Conservation (phyloP, 2,113 vertebrate species). For the Paratilapia polleni region DNA sequence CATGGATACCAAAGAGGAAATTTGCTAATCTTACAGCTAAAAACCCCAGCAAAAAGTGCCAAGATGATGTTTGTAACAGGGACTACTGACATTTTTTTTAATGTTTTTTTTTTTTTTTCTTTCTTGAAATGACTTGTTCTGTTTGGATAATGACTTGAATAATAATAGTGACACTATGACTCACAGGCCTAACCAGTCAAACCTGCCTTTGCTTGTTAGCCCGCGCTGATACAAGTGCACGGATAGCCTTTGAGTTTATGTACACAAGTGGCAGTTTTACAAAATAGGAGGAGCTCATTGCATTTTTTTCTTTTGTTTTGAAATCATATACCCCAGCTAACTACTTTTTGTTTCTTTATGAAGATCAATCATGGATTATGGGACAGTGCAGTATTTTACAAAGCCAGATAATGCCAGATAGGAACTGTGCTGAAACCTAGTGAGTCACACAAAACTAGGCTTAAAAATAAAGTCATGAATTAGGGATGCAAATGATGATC, state of each 20-base stretch:
- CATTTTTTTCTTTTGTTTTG: neutral
- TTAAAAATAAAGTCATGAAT: neutral
- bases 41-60: conserved; percentile 31
- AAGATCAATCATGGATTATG: neutral
- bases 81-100: neutral
- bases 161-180: conserved; percentile 29
- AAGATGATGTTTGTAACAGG: conserved; percentile 3
- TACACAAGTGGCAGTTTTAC: conserved; percentile 14
- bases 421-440: neutral
- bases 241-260: neutral
- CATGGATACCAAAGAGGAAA: conserved; percentile 65
- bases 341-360: neutral
- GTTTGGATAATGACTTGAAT: conserved; percentile 68
- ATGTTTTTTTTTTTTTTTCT: neutral
- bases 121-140: conserved; percentile 22
- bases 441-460: neutral
- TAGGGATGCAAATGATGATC: neutral
- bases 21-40: neutral
- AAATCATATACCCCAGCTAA: neutral
- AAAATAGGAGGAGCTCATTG: conserved; percentile 11
- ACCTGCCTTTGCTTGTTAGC: conserved; percentile 45
- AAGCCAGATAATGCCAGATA: neutral
- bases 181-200: conserved; percentile 43
- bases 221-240: neutral
- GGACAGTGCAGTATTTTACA: conserved; percentile 11